These are phyloP conservation scores for Megamerina dolium DNA, from an alignment of 2,888 invertebrate species.

Conservation along the genomic window DNA sequence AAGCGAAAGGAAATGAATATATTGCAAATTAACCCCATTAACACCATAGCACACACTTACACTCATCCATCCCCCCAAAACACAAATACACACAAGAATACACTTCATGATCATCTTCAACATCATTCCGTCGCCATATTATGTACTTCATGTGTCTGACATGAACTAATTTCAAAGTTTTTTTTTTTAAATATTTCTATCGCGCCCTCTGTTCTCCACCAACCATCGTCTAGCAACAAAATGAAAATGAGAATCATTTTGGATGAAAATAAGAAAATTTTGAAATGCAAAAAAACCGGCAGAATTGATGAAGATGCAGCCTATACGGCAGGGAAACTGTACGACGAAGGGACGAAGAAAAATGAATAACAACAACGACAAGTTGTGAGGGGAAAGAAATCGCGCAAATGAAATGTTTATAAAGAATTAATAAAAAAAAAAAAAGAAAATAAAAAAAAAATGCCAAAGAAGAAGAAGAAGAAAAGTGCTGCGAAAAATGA, in stretches of 20 bases:
- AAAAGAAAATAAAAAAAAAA: conserved; percentile 13
- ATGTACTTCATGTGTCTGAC: too few species aligned
- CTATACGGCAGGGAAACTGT: conserved; percentile 10
- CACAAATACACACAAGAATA: too few species aligned
- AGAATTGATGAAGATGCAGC: too few species aligned
- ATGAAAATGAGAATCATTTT: too few species aligned
- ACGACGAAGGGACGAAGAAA: conserved; percentile 24
- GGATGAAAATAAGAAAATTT: too few species aligned
- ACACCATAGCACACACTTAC: conserved; percentile 25
- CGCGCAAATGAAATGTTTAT: conserved; percentile 15
- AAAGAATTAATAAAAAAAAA: conserved; percentile 13
- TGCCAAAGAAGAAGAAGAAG: conserved; percentile 8
- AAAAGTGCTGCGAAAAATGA: conserved; percentile 10
- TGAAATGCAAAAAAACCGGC: too few species aligned
- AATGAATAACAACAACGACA: conserved; percentile 34
- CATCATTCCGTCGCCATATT: too few species aligned
- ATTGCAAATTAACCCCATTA: conserved; percentile 26
- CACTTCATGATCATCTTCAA: too few species aligned
- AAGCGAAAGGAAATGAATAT: not conserved
- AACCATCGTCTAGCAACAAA: too few species aligned
- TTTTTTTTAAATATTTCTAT: too few species aligned
- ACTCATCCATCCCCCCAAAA: not conserved
- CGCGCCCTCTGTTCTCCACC: too few species aligned
- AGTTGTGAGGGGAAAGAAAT: conserved; percentile 8
- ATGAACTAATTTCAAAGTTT: too few species aligned